Percentiles rank a stretch among this genome's conserved stretches.
These are phyloP conservation scores for Pogonognathellus flavescens DNA, from an alignment of 1,140 invertebrate species.

Conservation along the genomic window DNA sequence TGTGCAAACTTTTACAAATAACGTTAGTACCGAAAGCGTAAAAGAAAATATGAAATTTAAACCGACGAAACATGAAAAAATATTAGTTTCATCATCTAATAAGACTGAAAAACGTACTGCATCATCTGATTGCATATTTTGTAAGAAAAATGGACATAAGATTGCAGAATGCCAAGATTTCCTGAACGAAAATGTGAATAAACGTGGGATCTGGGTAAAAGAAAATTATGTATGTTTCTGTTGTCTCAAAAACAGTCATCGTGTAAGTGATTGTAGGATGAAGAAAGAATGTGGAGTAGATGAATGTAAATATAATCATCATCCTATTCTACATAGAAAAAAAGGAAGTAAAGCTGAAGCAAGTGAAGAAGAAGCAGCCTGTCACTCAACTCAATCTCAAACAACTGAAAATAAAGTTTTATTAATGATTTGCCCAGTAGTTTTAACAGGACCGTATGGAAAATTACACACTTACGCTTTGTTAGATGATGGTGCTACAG, in stretches of 20 bases:
- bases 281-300: not conserved
- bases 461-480: not conserved
- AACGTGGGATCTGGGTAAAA: not conserved
- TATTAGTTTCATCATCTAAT: not conserved
- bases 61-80: not conserved
- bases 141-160: not conserved
- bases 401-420: not conserved
- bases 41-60: not conserved
- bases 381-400: not conserved
- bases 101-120: not conserved
- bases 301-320: not conserved
- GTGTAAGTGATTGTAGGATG: not conserved
- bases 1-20: not conserved
- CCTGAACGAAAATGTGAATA: not conserved
- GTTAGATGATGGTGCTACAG: not conserved
- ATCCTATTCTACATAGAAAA: not conserved
- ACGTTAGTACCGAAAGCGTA: not conserved
- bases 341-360: not conserved
- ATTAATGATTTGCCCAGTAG: not conserved
- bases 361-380: not conserved
- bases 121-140: not conserved
- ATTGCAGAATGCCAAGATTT: not conserved
- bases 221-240: not conserved
- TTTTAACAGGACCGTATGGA: not conserved
- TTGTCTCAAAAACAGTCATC: not conserved